A percentile compares a stretch with the other conserved stretches of the same genome.
phyloP scores from a whole-genome alignment of 2,888 invertebrate species.

The Eupeodes latifasciatus region DNA sequence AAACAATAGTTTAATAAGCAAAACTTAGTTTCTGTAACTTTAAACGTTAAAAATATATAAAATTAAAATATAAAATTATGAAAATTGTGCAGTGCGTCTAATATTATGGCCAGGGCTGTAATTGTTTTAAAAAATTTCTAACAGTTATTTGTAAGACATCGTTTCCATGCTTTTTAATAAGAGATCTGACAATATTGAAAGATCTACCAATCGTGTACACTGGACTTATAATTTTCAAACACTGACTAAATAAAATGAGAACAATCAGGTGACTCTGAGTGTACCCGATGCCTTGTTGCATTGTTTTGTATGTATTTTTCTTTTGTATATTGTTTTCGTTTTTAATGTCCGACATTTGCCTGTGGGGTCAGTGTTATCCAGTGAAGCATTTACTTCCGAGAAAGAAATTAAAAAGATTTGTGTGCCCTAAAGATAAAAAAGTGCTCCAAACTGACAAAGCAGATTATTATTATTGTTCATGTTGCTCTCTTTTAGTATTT shows the following conservation, averaged over 20 bases:
- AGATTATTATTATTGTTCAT: background rate
- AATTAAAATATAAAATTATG: no score
- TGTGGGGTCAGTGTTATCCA: conserved; percentile 67
- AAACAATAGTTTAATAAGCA: no score
- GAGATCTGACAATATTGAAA: no score
- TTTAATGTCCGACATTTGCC: conserved; percentile 58
- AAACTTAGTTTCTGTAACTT: no score
- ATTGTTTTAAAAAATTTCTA: no score
- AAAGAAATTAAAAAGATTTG: conserved; percentile 27
- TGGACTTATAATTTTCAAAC: background rate
- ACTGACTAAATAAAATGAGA: background rate
- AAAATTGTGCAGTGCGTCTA: no score
- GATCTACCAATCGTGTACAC: no score
- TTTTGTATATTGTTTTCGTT: background rate
- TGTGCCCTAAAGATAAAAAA: conserved; percentile 27
- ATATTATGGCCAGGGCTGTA: no score
- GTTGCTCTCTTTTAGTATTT: background rate
- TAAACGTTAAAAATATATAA: no score
- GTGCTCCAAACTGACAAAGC: conserved; percentile 21
- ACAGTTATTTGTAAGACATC: no score
- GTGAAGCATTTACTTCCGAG: conserved; percentile 55
- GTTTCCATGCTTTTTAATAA: no score
- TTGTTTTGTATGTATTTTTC: conserved; percentile 24
- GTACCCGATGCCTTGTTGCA: conserved; percentile 30
- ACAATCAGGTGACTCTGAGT: background rate